Evolutionary conservation across 2,888 invertebrate species (phyloP).

Genomic region (Rhogogaster chlorosoma): DNA sequence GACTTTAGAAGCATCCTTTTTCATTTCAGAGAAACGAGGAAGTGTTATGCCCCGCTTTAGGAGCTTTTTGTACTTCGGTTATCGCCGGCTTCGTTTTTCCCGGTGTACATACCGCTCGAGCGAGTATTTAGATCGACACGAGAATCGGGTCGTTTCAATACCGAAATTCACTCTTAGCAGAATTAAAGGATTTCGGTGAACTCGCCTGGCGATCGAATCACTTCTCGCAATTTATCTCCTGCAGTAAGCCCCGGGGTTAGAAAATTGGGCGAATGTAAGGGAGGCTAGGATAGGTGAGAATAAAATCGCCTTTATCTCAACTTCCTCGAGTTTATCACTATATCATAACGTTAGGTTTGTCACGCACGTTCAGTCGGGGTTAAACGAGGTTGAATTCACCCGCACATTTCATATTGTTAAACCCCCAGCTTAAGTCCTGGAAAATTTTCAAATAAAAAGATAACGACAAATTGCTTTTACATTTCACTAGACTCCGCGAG

Average conservation of each 20-base stretch:
- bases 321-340: neutral
- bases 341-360: neutral
- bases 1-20: slow-evolving; percentile 26
- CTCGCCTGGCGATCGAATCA: slow-evolving; percentile 11
- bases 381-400: slow-evolving; percentile 33
- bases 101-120: neutral
- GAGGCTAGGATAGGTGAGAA: neutral
- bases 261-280: neutral
- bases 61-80: neutral
- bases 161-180: slow-evolving; percentile 32
- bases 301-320: slow-evolving; percentile 16
- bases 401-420: slow-evolving; percentile 21
- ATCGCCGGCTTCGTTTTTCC: neutral
- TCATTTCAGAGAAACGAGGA: neutral
- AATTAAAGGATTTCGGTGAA: slow-evolving; percentile 36
- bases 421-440: neutral
- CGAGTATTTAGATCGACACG: slow-evolving; percentile 1
- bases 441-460: slow-evolving; percentile 20
- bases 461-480: neutral
- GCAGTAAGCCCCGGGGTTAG: neutral
- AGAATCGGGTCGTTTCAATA: slow-evolving; percentile 24
- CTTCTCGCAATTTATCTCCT: slow-evolving; percentile 22
- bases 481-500: slow-evolving; percentile 25
- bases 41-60: neutral
- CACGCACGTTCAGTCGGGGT: neutral